Conservation (phyloP, 2,888 invertebrate species). For the Agelastica alni region DNA sequence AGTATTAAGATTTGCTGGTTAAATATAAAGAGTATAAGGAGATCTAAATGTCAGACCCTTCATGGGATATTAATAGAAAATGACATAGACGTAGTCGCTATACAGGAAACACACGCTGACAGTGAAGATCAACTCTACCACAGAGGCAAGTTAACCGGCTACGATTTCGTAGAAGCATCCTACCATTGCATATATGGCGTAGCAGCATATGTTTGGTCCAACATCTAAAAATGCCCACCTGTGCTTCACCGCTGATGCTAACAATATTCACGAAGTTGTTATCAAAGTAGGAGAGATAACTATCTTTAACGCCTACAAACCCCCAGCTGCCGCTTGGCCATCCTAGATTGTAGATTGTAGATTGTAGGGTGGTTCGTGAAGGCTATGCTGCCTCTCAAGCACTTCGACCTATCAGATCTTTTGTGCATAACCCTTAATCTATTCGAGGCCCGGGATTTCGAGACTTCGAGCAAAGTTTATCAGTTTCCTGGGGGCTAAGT, state of each 20-base stretch:
- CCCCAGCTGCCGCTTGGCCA: no score
- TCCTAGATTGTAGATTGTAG: no score
- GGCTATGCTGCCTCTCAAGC: no score
- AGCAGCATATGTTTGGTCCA: no score
- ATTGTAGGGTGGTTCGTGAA: no score
- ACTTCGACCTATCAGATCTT: no score
- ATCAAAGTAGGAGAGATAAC: background rate
- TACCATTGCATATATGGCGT: no score
- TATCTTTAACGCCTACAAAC: background rate
- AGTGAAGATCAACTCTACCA: background rate
- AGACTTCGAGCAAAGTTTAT: no score
- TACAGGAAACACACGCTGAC: conserved; percentile 1
- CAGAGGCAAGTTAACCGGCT: conserved; percentile 1
- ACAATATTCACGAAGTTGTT: background rate
- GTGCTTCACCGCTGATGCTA: background rate
- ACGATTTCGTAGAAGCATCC: no score
- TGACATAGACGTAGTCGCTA: background rate
- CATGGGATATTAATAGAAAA: background rate
- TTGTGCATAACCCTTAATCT: no score
- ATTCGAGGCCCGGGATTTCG: no score
- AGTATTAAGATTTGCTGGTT: background rate
- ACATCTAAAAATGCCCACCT: background rate
- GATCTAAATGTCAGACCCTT: conserved; percentile 1
- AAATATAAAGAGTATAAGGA: conserved; percentile 1
- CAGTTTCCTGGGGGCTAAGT: no score